These are phyloP conservation scores for Hystrix brachyura DNA, from an alignment of 2,113 vertebrate species.

Conservation along the genomic window DNA sequence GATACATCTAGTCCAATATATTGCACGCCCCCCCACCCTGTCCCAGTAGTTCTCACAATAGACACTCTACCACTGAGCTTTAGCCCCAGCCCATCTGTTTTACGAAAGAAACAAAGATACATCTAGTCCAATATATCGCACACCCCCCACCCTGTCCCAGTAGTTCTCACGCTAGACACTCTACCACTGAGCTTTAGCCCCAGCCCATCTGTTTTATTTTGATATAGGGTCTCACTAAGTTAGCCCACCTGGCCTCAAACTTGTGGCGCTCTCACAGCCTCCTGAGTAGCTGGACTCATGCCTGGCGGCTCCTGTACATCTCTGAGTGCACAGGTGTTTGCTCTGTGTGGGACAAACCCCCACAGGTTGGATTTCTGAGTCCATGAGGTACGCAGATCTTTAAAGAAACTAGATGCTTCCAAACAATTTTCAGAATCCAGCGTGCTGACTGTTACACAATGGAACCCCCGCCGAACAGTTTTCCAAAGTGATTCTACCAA, in stretches of 20 bases:
- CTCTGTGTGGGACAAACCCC: not conserved
- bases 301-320: not conserved
- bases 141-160: not conserved
- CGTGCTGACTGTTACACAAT: too few relatives aligned
- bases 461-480: not conserved
- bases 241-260: not conserved
- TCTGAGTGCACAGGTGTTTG: not conserved
- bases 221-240: not conserved
- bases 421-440: not conserved
- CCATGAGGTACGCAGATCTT: not conserved
- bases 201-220: not conserved
- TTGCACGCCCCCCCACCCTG: not conserved
- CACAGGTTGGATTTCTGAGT: not conserved
- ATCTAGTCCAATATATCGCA: not conserved
- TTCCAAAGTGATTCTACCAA: not conserved
- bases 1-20: not conserved
- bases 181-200: not conserved
- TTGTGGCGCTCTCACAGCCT: not conserved
- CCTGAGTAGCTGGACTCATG: not conserved
- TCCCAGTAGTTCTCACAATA: not conserved
- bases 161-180: not conserved
- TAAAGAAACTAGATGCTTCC: not conserved
- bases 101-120: not conserved
- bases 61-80: not conserved
- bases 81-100: not conserved